A percentile compares a stretch with the other conserved stretches of the same genome.
Conservation (phyloP, 1,140 invertebrate species). For the Sycophila sp. region DNA sequence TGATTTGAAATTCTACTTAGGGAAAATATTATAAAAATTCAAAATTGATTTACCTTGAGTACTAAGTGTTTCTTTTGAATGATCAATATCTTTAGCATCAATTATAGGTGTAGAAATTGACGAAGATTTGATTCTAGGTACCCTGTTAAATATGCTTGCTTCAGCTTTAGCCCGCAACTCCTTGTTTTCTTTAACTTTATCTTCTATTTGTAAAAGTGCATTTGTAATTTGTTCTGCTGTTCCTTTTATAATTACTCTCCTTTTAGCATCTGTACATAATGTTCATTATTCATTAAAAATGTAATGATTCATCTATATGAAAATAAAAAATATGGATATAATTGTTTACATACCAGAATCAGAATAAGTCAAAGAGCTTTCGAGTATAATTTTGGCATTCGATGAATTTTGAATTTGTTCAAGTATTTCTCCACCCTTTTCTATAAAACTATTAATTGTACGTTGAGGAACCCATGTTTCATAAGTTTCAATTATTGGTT, state of each 20-base stretch:
- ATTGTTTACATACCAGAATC: slow-evolving; percentile 38
- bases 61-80: slow-evolving; percentile 22
- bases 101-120: neutral
- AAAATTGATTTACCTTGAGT: neutral
- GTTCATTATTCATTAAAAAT: slow-evolving; percentile 30
- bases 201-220: slow-evolving; percentile 71
- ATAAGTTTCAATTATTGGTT: slow-evolving; percentile 72
- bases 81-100: neutral
- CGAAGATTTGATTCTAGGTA: slow-evolving; percentile 60
- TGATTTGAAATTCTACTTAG: neutral
- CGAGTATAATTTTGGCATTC: slow-evolving; percentile 72
- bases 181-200: slow-evolving; percentile 70
- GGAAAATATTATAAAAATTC: neutral
- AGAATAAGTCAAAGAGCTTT: neutral
- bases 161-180: slow-evolving; percentile 60
- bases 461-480: slow-evolving; percentile 74
- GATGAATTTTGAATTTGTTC: slow-evolving; percentile 74
- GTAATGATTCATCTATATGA: neutral
- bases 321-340: neutral
- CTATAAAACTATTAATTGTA: slow-evolving; percentile 76
- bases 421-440: slow-evolving; percentile 75
- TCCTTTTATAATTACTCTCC: slow-evolving; percentile 70
- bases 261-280: slow-evolving; percentile 56
- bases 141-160: slow-evolving; percentile 57
- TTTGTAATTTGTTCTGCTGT: slow-evolving; percentile 70